These are phyloP conservation scores for Epistrophe eligans DNA, from an alignment of 2,888 invertebrate species.

Conservation along the genomic window DNA sequence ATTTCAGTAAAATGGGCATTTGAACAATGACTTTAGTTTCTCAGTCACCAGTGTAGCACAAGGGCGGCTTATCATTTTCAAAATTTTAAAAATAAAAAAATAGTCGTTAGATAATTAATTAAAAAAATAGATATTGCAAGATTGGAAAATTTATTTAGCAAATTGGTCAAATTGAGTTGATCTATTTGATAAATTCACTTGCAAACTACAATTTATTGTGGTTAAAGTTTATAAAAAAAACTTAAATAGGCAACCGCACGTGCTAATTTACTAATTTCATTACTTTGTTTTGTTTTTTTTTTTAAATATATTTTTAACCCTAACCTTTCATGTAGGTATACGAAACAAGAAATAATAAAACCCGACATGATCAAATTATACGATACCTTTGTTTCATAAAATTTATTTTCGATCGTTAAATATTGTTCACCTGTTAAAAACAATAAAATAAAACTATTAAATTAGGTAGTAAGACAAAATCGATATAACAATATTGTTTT, in stretches of 20 bases:
- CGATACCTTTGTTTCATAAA: background rate
- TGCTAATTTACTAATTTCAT: background rate
- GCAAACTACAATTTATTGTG: too few species aligned
- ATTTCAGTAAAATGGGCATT: too few species aligned
- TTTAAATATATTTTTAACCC: background rate
- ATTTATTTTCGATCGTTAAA: constrained; percentile 16
- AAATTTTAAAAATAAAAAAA: too few species aligned
- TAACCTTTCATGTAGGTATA: background rate
- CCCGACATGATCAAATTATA: constrained; percentile 5
- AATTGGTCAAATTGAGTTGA: too few species aligned
- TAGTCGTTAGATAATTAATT: too few species aligned
- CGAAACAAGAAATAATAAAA: background rate
- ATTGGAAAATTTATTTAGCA: too few species aligned
- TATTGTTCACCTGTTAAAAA: background rate
- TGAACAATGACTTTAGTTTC: too few species aligned
- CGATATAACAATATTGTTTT: background rate
- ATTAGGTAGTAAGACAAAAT: background rate
- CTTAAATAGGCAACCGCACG: background rate
- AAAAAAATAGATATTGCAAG: too few species aligned
- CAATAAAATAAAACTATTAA: constrained; percentile 25
- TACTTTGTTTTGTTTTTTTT: background rate
- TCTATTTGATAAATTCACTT: too few species aligned
- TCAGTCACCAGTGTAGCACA: too few species aligned
- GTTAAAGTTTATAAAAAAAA: background rate
- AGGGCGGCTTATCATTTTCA: too few species aligned